Base-by-base conservation (phyloP, 2,797 vertebrate genomes). In the Falco berigora region DNA sequence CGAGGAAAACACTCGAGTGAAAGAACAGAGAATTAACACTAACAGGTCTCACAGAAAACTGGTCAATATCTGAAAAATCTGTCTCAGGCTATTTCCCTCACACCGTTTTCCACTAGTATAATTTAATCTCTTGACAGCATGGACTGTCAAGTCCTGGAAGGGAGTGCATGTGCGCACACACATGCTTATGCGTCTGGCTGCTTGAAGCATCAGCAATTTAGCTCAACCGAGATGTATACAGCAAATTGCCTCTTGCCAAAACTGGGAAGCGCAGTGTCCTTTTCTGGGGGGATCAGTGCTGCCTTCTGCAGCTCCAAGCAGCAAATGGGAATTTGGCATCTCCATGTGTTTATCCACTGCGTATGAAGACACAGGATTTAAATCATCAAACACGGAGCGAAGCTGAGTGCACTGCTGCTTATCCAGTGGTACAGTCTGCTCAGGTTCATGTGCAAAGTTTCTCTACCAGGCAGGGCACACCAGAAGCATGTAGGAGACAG, bases 61-160 rank as follows among this genome's bases (percentile, higher is more conserved):
- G 0, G 83, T 93, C 93, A 85, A 81, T 94, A 93, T 83, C 88
- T 42, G 61, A 89, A 94, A 89, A 88, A 92, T 91, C 63, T 92
- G 94, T 92, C 96, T 76, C 77, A 30, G 71, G 64, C 88, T 95
- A 91, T 95, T 95, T 96, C 77, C 80, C 74, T 93, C 88, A 64
- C 92, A 64, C 59, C 32, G 6, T 73, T 93, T 79, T 50, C 86
- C 86, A 84, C 47, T 7, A 36, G 80, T 5, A 50, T 85, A 89
- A 89, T 94, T 95, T 74, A 85, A 95, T 94, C 77, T 95, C 74
- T 74, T 89, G 90, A 79, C 93, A 87, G 86, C 71, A 79, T 0
- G 1, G 67, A 38, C 83, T 85, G 83, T 85, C 80, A 62, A 38
- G 53, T 55, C 90, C 71, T 0, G 0, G 86, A 67, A 95, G 49